Evolutionary conservation across 2,888 invertebrate genomes (phyloP), one percentile per base, ranked within the genome.

Genomic region (Drosophila diplacantha): DNA sequence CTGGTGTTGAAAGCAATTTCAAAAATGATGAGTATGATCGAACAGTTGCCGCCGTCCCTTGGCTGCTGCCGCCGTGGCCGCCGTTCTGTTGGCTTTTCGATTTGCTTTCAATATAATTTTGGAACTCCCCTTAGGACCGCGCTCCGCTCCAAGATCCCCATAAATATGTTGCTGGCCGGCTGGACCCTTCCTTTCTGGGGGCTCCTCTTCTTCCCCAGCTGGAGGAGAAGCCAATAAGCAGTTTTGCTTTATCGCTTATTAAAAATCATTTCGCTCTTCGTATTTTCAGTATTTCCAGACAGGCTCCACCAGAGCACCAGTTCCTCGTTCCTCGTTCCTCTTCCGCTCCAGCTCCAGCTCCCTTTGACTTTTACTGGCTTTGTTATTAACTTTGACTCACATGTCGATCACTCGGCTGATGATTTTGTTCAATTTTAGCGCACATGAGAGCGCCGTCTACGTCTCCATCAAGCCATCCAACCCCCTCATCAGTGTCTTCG

Each of bases 1-100:
- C 83, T 86, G 86, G 85, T 86, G 85, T 86, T 86, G 85, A 86
- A 86, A 86, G 86, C 85, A 85, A 86, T 86, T 86, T 85, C 80
- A 85, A 85, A 85, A 85, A 86, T 86, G 86, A 86, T 86, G 85
- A 84, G 85, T 85, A 85, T 85, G 85, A 85, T 85, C 85, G 82
- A 85, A 78, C 78, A 74, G 73, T 72, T 74, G 55, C 66, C 58
- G 54, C 50, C 35, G 35, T 59, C 59, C 55, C 32, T 37, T n/a
- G 57, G 32, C 49, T 35, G 41, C 50, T 35, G 41, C 44, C 47
- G 58, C 38, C 14, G 47, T 72, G 71, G 73, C 68, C 18, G 44
- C 44, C 44, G 44, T 20, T 46, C 44, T 81, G 73, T 70, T 75
- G 73, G 71, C 72, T 81, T 78, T 81, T 84, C 77, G 75, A 75